These are phyloP conservation scores for Lagodon rhomboides DNA, from an alignment of 2,797 vertebrate species.

Conservation along the genomic window DNA sequence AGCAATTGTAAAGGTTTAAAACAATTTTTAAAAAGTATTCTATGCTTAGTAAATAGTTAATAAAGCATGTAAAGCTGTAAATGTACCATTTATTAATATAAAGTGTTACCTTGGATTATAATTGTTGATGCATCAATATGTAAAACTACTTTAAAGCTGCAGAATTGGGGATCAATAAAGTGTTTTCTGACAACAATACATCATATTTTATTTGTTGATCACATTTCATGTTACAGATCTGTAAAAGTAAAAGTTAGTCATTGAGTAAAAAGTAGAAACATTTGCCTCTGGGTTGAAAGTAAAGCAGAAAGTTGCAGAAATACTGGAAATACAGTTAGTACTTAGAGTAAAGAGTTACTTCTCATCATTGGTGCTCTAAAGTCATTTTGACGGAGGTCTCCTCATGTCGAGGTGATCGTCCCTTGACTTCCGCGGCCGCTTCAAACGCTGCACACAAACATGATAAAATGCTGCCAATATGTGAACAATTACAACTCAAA, in stretches of 20 bases:
- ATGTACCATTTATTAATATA: no score
- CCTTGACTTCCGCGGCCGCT: neutral
- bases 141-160: neutral
- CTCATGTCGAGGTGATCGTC: neutral
- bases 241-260: neutral
- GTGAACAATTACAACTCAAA: constrained; percentile 23
- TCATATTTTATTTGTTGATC: neutral
- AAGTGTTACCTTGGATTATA: no score
- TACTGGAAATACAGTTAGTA: neutral
- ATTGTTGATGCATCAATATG: neutral
- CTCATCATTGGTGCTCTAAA: neutral
- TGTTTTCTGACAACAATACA: neutral
- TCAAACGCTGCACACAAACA: constrained; percentile 10
- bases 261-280: neutral
- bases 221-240: neutral
- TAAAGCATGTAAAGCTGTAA: no score
- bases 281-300: neutral
- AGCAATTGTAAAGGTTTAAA: no score
- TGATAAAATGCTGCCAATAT: neutral
- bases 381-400: neutral
- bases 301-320: neutral
- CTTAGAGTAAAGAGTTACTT: neutral
- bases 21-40: no score
- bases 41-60: no score
- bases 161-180: neutral